phyloP scores from a whole-genome alignment of 2,113 vertebrate species.

The Neodontobutis hainanensis region DNA sequence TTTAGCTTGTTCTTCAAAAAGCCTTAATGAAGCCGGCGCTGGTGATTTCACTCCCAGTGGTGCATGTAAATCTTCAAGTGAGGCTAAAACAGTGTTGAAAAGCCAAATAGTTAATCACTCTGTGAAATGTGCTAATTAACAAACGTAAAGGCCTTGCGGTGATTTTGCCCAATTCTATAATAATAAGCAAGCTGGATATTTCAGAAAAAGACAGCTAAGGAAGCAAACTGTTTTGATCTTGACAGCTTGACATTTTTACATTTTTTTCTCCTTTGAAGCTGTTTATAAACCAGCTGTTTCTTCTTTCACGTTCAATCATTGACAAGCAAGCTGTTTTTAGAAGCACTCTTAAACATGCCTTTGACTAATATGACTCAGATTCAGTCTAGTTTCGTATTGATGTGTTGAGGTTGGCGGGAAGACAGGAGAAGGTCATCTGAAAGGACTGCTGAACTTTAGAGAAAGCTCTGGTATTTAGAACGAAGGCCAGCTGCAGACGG shows the following conservation, averaged over 20 bases:
- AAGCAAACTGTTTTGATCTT: background rate
- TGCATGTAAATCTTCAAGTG: background rate
- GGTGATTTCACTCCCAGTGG: background rate
- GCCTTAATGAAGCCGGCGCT: constrained; percentile 16
- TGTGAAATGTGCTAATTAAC: constrained; percentile 15
- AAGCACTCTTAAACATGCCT: background rate
- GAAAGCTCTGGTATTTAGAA: constrained; percentile 32
- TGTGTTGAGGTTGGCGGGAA: background rate
- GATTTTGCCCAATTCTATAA: background rate
- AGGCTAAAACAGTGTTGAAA: constrained; percentile 11
- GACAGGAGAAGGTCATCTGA: constrained; percentile 33
- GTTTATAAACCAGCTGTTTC: constrained; percentile 7
- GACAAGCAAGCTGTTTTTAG: constrained; percentile 5
- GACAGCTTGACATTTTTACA: background rate
- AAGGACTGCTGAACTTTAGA: constrained; percentile 29
- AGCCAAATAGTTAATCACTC: constrained; percentile 5
- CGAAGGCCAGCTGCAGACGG: constrained; percentile 4
- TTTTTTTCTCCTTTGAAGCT: background rate
- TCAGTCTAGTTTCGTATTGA: background rate
- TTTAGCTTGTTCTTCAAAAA: constrained; percentile 5
- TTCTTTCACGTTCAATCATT: constrained; percentile 1
- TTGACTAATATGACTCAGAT: constrained; percentile 4
- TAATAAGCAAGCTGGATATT: background rate
- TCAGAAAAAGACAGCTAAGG: background rate
- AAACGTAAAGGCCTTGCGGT: background rate